Evolutionary conservation across 2,797 vertebrate genomes (phyloP), one percentile per base, ranked within the genome.

Genomic region (Gephyroberyx darwinii): DNA sequence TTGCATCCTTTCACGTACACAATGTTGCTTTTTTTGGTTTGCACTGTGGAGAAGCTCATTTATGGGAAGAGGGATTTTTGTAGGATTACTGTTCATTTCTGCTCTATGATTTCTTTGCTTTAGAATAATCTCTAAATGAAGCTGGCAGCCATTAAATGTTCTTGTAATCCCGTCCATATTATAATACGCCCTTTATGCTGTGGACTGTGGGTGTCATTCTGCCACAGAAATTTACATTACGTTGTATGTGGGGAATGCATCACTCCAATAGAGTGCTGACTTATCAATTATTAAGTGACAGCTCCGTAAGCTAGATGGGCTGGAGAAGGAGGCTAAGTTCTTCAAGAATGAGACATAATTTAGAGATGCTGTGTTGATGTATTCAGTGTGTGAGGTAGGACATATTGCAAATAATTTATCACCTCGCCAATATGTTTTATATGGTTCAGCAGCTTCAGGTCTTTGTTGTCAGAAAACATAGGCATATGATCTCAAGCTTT

Each of bases 271-370:
- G 17, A 56, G 35, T 43, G 58, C 50, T 9, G 70, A 39, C 62
- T 72, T 57, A 19, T 87, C 65, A 80, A 77, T 84, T 81, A 84
- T 81, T 84, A 80, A 87, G 85, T 79, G 75, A 69, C 72, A 52
- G 30, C 9, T 20, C 76, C 55, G 59, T 53, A 61, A 55, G 59
- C 52, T 35, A 52, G 61, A 75, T 74, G 51, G n/a, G 59, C 20
- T 39, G 26, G 3, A 19, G 66, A 39, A 12, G 17, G 45, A 56
- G 64, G 56, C 2, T 20, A 52, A 48, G 69, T 63, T 41, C 66
- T 5, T 5, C 19, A 54, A 51, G 39, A 48, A 63, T 79, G 52
- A 62, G n/a, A 53, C 20, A 58, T 69, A 50, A 66, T 39, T 55
- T 35, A 51, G 5, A 61, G 62, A 75, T 59, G 53, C 67, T 39